These are phyloP conservation scores for Halotydeus destructor DNA, from an alignment of 1,140 invertebrate species.

Conservation along the genomic window DNA sequence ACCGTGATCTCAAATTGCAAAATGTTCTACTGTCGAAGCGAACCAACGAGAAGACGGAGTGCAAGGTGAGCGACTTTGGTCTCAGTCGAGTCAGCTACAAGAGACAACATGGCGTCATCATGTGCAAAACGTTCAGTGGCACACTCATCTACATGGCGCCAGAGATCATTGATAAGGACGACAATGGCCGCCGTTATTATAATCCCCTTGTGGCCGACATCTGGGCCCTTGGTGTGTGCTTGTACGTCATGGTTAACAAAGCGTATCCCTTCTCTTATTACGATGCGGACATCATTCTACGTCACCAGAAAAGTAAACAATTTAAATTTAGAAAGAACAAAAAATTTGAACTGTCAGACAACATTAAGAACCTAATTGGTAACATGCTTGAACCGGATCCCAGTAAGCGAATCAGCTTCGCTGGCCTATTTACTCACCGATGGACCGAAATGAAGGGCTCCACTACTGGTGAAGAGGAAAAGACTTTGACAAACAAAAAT, in stretches of 20 bases:
- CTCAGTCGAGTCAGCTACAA: constrained; percentile 2
- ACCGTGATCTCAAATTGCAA: constrained; percentile 14
- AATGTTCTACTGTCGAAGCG: constrained; percentile 29
- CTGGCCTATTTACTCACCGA: too few species aligned
- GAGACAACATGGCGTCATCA: not conserved
- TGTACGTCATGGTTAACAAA: constrained; percentile 19
- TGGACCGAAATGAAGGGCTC: too few species aligned
- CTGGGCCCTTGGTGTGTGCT: constrained; percentile 19
- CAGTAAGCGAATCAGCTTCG: too few species aligned
- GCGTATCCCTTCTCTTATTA: constrained; percentile 21
- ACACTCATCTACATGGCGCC: constrained; percentile 19
- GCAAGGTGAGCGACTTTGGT: constrained; percentile 12
- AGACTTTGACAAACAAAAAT: too few species aligned
- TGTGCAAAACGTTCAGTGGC: constrained; percentile 1
- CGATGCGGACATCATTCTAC: constrained; percentile 1
- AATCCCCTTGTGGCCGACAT: constrained; percentile 17
- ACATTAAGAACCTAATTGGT: too few species aligned
- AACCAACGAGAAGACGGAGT: constrained; percentile 1
- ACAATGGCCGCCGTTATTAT: constrained; percentile 12
- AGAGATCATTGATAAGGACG: constrained; percentile 14
- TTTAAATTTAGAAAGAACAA: not conserved
- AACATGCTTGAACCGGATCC: too few species aligned
- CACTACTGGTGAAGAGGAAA: too few species aligned
- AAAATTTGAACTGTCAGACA: too few species aligned
- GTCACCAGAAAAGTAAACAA: not conserved